phyloP scores from a whole-genome alignment of 2,888 invertebrate genomes.

The Tipula lateralis region DNA sequence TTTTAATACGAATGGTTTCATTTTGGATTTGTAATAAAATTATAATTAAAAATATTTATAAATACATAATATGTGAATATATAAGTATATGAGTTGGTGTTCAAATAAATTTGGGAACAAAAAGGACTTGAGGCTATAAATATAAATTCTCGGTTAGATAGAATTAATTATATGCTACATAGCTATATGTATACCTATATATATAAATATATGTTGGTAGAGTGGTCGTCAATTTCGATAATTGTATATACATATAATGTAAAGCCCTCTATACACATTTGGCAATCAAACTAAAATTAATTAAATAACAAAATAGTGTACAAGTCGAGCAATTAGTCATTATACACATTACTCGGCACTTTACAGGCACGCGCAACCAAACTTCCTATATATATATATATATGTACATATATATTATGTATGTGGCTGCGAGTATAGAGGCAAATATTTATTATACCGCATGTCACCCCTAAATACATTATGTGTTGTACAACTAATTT shows the following conservation, averaged over 20 bases:
- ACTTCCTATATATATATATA: neutral
- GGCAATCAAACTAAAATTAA: neutral
- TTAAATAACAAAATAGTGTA: neutral
- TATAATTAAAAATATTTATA: neutral
- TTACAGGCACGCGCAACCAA: neutral
- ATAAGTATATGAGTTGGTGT: neutral
- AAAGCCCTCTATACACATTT: neutral
- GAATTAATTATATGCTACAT: neutral
- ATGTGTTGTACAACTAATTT: neutral
- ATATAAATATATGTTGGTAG: neutral
- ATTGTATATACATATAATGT: neutral
- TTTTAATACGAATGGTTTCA: slow-evolving; percentile 13
- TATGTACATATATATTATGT: too few species aligned
- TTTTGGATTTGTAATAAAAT: neutral
- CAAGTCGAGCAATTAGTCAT: neutral
- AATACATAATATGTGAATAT: too few species aligned
- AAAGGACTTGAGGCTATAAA: neutral
- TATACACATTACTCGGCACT: neutral
- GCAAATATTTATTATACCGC: neutral
- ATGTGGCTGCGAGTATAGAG: neutral
- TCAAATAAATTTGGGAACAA: neutral
- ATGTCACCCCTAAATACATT: neutral
- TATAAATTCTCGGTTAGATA: too few species aligned
- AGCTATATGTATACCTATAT: too few species aligned
- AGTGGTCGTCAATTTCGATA: neutral